phyloP scores from a whole-genome alignment of 1,140 invertebrate species.

The Ceratina calcarata region DNA sequence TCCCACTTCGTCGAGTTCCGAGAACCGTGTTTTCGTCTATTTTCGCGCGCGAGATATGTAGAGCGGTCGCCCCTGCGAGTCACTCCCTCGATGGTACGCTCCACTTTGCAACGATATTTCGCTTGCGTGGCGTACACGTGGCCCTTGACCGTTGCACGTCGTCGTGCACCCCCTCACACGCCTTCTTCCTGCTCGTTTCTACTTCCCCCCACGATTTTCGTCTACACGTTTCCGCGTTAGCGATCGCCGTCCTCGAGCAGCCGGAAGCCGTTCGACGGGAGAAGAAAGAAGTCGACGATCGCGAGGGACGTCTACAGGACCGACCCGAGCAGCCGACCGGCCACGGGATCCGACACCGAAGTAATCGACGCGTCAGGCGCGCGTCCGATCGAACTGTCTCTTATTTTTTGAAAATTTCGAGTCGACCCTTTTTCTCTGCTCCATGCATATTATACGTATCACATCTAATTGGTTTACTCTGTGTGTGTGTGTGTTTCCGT shows the following conservation, averaged over 20 bases:
- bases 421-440: slow-evolving; percentile 7
- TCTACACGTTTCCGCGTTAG: not conserved
- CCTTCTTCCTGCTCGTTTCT: slow-evolving; percentile 10
- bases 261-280: no score
- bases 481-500: slow-evolving; percentile 69
- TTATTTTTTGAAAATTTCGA: slow-evolving; percentile 7
- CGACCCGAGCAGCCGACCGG: not conserved
- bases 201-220: not conserved
- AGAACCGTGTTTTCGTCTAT: not conserved
- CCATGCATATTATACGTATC: slow-evolving; percentile 43
- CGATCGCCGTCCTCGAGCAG: no score
- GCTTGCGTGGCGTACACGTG: slow-evolving; percentile 1
- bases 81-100: not conserved
- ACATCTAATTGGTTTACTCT: slow-evolving; percentile 67
- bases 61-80: not conserved
- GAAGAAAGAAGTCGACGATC: not conserved
- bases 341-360: not conserved
- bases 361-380: no score
- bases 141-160: not conserved
- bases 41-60: slow-evolving; percentile 7
- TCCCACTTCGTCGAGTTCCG: no score
- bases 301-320: not conserved
- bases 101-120: not conserved
- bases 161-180: slow-evolving; percentile 2
- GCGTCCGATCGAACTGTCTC: not conserved